Conservation (phyloP, 2,888 invertebrate species). For the Cephonodes hylas region DNA sequence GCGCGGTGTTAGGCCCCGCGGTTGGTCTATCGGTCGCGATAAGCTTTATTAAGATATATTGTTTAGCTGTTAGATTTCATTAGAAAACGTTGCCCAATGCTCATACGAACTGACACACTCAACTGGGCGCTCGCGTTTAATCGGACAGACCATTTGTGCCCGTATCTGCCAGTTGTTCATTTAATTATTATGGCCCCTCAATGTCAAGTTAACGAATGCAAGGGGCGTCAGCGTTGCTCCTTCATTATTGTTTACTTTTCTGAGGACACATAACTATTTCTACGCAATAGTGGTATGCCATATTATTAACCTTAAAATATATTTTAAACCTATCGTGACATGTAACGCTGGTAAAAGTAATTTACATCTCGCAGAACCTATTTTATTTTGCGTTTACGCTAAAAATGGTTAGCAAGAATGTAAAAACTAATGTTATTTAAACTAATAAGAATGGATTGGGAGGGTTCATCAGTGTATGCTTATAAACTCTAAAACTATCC, state of each 20-base stretch:
- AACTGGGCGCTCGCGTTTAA: conserved; percentile 18
- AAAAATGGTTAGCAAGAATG: too few species aligned
- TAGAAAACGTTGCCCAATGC: conserved; percentile 7
- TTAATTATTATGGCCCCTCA: conserved; percentile 30
- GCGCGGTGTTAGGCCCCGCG: too few species aligned
- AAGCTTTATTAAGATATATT: conserved; percentile 3
- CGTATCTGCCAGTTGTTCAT: conserved; percentile 29
- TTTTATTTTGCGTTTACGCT: too few species aligned
- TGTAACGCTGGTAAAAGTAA: too few species aligned
- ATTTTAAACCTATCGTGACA: too few species aligned
- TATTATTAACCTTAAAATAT: too few species aligned
- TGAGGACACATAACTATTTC: background rate
- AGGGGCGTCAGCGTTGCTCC: conserved; percentile 11
- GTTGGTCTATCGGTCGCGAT: background rate
- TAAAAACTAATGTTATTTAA: too few species aligned
- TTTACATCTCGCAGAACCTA: too few species aligned
- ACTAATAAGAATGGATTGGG: too few species aligned
- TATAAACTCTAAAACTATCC: too few species aligned
- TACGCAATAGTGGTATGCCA: too few species aligned
- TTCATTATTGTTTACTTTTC: conserved; percentile 8
- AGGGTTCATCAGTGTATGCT: too few species aligned
- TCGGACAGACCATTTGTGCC: conserved; percentile 25
- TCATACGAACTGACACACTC: background rate
- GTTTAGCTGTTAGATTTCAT: conserved; percentile 1
- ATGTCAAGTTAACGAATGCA: conserved; percentile 24